A percentile compares a stretch with the other conserved stretches of the same genome.
These are phyloP conservation scores for Saguinus midas DNA, from an alignment of 2,113 vertebrate species.

Conservation along the genomic window DNA sequence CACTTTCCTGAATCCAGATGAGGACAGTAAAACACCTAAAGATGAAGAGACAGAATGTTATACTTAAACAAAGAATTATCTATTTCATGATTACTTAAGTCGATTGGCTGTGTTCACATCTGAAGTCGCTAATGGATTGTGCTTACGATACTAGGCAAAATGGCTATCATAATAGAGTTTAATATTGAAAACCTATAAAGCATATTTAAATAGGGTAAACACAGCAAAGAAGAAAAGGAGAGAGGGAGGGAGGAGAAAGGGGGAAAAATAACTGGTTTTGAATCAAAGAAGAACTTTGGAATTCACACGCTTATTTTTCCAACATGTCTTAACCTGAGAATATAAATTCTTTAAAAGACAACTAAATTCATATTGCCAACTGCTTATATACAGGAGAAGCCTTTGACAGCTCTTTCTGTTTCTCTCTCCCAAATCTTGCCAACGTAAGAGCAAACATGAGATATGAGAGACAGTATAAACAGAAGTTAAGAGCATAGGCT, in stretches of 20 bases:
- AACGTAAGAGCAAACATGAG: background rate
- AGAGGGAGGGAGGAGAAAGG: background rate
- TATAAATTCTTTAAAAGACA: background rate
- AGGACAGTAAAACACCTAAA: background rate
- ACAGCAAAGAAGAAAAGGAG: background rate
- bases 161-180: background rate
- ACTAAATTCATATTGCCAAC: background rate
- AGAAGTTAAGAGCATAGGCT: background rate
- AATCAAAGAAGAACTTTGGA: background rate
- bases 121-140: background rate
- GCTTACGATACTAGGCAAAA: background rate
- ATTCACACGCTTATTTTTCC: background rate
- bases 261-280: background rate
- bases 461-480: background rate
- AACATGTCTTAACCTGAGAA: background rate
- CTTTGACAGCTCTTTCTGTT: background rate
- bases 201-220: background rate
- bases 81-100: background rate
- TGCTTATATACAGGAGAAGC: background rate
- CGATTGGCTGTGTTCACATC: background rate
- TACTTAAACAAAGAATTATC: background rate
- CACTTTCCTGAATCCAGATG: background rate
- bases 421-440: background rate
- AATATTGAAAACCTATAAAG: background rate
- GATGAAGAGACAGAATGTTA: background rate